Evolutionary conservation across 2,113 vertebrate species (phyloP).

Genomic region (Syngnathus scovelli): DNA sequence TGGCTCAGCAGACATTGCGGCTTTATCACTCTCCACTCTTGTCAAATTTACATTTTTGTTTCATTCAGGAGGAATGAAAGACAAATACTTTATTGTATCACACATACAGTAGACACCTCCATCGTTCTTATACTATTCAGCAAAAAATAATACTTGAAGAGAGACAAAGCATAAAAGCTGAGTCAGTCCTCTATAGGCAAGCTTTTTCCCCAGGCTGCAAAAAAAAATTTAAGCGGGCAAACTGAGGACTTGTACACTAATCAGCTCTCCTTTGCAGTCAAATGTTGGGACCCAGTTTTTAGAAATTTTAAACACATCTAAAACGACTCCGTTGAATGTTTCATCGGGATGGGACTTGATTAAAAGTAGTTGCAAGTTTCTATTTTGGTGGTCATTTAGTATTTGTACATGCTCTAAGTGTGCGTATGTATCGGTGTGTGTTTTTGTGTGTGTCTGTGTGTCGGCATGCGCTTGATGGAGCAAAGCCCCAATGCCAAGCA

Average conservation of each 20-base stretch:
- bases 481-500: slow-evolving; percentile 57
- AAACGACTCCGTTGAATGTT: neutral
- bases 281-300: neutral
- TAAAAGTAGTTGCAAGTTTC: neutral
- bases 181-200: slow-evolving; percentile 30
- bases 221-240: slow-evolving; percentile 19
- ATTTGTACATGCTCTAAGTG: neutral
- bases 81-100: slow-evolving; percentile 26
- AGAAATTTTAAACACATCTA: neutral
- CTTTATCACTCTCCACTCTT: slow-evolving; percentile 47
- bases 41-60: slow-evolving; percentile 61
- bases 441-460: slow-evolving; percentile 20
- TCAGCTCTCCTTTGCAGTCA: neutral
- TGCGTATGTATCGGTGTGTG: slow-evolving; percentile 11
- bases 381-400: neutral
- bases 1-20: slow-evolving; percentile 52
- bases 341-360: neutral
- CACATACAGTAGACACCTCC: slow-evolving; percentile 18
- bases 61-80: slow-evolving; percentile 34
- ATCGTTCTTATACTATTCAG: slow-evolving; percentile 51
- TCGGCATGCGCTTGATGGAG: slow-evolving; percentile 50
- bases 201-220: slow-evolving; percentile 29
- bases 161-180: slow-evolving; percentile 38
- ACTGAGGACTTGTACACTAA: slow-evolving; percentile 14
- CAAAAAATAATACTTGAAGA: slow-evolving; percentile 52